phyloP scores from a whole-genome alignment of 2,888 invertebrate species.

The Phortica magna region DNA sequence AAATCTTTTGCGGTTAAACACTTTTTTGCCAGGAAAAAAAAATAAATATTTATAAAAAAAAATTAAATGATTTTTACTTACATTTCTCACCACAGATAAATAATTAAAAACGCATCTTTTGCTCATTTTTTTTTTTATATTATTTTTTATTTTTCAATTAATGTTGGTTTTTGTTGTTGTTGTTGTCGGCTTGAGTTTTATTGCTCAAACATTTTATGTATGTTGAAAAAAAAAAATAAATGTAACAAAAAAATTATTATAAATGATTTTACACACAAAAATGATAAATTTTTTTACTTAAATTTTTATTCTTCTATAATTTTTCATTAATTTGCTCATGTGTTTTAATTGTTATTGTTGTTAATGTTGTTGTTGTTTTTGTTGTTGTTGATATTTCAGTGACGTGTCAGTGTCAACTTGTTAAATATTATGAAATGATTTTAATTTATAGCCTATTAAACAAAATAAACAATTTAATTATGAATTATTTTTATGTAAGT shows the following conservation, averaged over 20 bases:
- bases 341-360: background rate
- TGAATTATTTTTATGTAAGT: conserved; percentile 20
- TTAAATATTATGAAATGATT: conserved; percentile 12
- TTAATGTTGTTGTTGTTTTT: background rate
- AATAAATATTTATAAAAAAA: background rate
- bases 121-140: conserved; percentile 16
- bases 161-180: conserved; percentile 48
- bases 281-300: background rate
- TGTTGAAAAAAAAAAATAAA: background rate
- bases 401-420: background rate
- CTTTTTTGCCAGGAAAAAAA: conserved; percentile 9
- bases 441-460: conserved; percentile 17
- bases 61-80: conserved; percentile 35
- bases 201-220: conserved; percentile 18
- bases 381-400: background rate
- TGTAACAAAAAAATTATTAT: background rate
- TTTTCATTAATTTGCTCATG: background rate
- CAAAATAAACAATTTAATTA: conserved; percentile 21
- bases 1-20: conserved; percentile 27
- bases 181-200: conserved; percentile 37
- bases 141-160: conserved; percentile 27
- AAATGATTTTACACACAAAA: background rate
- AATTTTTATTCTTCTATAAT: background rate
- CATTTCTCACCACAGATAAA: conserved; percentile 26
- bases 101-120: conserved; percentile 34